Conservation (phyloP, 1,140 invertebrate genomes). For the Alviniconcha marisindica region DNA sequence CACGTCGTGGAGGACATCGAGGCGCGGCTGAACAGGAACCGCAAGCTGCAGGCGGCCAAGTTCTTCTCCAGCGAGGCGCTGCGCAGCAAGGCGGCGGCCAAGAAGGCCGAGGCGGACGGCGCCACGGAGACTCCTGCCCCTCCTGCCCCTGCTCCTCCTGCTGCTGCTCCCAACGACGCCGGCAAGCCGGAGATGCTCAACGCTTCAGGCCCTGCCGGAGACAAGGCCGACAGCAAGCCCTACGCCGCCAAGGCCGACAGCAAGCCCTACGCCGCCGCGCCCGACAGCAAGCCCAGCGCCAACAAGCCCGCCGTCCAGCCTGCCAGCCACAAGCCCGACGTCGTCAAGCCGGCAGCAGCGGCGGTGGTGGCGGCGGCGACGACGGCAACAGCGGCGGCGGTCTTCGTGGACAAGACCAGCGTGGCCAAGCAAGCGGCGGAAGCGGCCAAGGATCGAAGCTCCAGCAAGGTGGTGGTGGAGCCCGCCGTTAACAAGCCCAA, state of each 20-base stretch:
- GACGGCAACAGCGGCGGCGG: neutral
- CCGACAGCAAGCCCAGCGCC: neutral
- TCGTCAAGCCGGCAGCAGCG: neutral
- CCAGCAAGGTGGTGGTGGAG: neutral
- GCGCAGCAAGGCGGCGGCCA: conserved; percentile 37
- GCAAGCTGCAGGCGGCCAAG: conserved; percentile 70
- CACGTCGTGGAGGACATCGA: conserved; percentile 67
- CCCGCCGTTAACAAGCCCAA: conserved; percentile 28
- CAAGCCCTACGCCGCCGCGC: neutral
- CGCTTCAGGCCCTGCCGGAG: neutral
- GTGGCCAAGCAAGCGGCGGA: neutral
- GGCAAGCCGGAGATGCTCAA: neutral
- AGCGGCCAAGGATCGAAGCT: neutral
- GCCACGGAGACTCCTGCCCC: conserved; percentile 22
- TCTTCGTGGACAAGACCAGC: neutral
- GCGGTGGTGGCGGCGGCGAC: neutral
- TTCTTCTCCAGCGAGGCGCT: conserved; percentile 56
- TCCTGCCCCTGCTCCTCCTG: neutral
- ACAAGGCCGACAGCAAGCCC: conserved; percentile 12
- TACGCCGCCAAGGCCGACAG: neutral
- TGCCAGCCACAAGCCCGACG: neutral
- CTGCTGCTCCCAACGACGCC: too few species aligned
- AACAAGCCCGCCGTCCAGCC: neutral
- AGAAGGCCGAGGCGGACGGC: conserved; percentile 37
- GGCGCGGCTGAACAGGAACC: conserved; percentile 67